Evolutionary conservation across 2,797 vertebrate genomes (phyloP).

Genomic region (Acanthornis magna): DNA sequence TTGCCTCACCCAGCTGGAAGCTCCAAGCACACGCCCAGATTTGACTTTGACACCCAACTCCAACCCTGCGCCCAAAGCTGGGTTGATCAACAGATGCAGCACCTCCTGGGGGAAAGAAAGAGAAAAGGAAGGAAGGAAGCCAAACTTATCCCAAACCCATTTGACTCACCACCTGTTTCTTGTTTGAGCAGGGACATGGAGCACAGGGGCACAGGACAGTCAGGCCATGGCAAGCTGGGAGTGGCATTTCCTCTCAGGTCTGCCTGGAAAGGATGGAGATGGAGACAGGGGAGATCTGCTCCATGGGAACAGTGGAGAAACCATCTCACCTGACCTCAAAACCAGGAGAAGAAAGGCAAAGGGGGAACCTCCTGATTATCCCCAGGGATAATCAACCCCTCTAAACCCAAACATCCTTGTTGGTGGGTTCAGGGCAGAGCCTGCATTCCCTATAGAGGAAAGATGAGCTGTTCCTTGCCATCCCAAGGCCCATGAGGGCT

Average conservation of each 20-base stretch:
- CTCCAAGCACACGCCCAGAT: background rate
- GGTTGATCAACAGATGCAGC: background rate
- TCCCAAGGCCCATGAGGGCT: background rate
- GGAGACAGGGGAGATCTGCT: background rate
- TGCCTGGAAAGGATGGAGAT: fast-evolving
- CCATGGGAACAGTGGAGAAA: background rate
- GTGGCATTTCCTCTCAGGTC: background rate
- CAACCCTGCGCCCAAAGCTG: background rate
- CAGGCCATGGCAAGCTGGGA: fast-evolving
- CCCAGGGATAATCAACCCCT: background rate
- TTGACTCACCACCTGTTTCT: background rate
- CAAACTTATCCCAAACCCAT: background rate
- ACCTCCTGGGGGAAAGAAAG: background rate
- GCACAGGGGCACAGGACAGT: background rate
- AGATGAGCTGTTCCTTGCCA: background rate
- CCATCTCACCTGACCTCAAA: background rate
- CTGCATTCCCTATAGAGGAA: background rate
- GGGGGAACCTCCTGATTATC: background rate
- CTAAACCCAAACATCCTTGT: background rate
- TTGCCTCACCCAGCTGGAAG: background rate
- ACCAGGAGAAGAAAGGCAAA: background rate
- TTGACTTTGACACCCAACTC: background rate
- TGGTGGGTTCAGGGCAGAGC: background rate
- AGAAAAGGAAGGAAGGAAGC: background rate
- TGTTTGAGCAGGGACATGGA: background rate